Conservation (phyloP, 2,113 vertebrate genomes). For the Mormoops blainvillei region DNA sequence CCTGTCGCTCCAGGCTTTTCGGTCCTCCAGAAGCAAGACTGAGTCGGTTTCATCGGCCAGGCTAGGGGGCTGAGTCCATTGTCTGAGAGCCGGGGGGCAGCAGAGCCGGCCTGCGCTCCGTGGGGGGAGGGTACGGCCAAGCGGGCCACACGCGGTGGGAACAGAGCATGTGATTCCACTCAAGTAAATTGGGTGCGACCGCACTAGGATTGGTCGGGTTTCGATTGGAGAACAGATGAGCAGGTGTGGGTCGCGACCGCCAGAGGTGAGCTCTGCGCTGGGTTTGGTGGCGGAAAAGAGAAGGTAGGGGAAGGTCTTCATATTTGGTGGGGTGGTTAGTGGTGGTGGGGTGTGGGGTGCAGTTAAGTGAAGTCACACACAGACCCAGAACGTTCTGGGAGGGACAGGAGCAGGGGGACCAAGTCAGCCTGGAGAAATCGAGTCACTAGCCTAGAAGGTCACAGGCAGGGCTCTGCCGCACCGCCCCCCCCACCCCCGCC, state of each 20-base stretch:
- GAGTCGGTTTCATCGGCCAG: neutral
- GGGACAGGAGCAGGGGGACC: neutral
- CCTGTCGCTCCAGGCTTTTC: neutral
- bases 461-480: neutral
- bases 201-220: neutral
- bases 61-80: neutral
- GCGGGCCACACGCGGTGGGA: neutral
- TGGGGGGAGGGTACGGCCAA: accelerated
- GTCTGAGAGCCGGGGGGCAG: neutral
- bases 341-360: neutral
- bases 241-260: neutral
- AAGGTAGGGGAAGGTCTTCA: neutral
- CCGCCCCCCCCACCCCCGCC: accelerated
- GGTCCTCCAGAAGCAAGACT: neutral
- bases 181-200: neutral
- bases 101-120: neutral
- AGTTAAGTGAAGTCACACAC: neutral
- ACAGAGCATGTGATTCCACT: neutral
- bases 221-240: accelerated
- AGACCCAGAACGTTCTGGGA: neutral
- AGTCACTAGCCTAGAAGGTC: neutral
- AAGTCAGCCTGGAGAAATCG: neutral
- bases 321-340: neutral
- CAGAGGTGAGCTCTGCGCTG: neutral
- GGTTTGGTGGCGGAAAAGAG: neutral